Conservation (phyloP, 2,888 invertebrate species). For the Dryadula phaetusa region DNA sequence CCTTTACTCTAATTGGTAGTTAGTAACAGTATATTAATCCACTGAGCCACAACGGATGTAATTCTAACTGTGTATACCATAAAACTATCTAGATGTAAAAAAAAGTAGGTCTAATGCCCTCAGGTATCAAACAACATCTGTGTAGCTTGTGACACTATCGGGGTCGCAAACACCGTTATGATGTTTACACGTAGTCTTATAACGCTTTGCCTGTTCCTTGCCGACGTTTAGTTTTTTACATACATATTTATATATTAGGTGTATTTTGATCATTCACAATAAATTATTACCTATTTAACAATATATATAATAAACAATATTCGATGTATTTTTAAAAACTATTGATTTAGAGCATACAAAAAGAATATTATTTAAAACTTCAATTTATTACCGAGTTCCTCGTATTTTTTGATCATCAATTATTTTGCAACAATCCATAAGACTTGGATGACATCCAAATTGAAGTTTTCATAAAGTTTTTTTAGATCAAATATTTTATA, state of each 20-base stretch:
- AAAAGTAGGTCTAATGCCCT: constrained; percentile 50
- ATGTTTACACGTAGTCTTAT: constrained; percentile 39
- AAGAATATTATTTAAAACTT: neutral
- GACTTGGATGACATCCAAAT: constrained; percentile 35
- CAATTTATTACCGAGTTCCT: neutral
- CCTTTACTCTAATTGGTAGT: neutral
- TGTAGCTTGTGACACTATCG: constrained; percentile 53
- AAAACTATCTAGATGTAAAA: constrained; percentile 35
- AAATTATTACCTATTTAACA: no score
- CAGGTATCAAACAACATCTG: constrained; percentile 44
- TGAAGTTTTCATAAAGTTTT: constrained; percentile 12
- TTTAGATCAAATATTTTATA: neutral
- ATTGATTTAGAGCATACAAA: neutral
- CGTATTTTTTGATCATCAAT: constrained; percentile 12
- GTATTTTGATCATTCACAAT: neutral
- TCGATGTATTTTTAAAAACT: no score
- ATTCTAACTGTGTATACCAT: constrained; percentile 41
- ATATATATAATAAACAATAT: no score
- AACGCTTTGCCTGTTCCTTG: constrained; percentile 28
- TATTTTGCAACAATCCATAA: constrained; percentile 29
- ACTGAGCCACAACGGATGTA: constrained; percentile 33
- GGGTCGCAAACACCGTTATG: constrained; percentile 65
- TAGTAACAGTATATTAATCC: constrained; percentile 1
- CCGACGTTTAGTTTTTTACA: constrained; percentile 35
- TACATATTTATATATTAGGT: constrained; percentile 16